Evolutionary conservation across 2,888 invertebrate genomes (phyloP), one percentile per base, ranked within the genome.

Genomic region (Petrophora chlorosata): DNA sequence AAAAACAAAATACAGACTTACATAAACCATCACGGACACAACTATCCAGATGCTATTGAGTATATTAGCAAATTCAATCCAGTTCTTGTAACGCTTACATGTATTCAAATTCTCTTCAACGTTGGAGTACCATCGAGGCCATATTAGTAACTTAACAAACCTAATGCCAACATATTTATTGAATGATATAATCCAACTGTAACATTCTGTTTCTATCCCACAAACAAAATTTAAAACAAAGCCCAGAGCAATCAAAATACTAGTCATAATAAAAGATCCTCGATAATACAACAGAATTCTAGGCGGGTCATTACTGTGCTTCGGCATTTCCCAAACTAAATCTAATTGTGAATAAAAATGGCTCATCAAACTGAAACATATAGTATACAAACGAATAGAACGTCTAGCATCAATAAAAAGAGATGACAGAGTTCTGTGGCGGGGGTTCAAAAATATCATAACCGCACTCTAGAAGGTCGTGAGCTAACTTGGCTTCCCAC

Each of bases 241-340:
- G 0, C 74, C 68, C 0, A 71, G 16, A 5, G 70, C 8, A 1
- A 75, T 13, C 1, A 61, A 42, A 7, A 67, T n/a, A 0, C 55
- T 9, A 0, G 70, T 73, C 10, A 76, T 38, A 22, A 75, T 9
- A 5, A 73, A 14, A 0, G 81, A 82, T 0, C 61, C 60, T 1
- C 70, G 60, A 5, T 72, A 67, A 32, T 73, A 82, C 0, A 68
- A 36, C 3, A 83, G 10, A 14, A 85, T 53, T 0, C 42, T 56
- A 0, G 84, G 85, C 0, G 64, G 41, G 2, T 70, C 60, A 0
- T 38, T 8, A 7, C 60, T 63, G 3, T 69, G 44, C 15, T 51
- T 65, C 0, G 82, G 80, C 5, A 82, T 56, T 8, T 54, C 35
- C 2, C 25, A 30, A 3, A 50, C 56, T 7, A 80, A 47, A 1